Percentiles rank a stretch among this genome's conserved stretches.
These are phyloP conservation scores for Pogonomyrmex barbatus DNA, from an alignment of 1,140 invertebrate genomes.

Conservation along the genomic window DNA sequence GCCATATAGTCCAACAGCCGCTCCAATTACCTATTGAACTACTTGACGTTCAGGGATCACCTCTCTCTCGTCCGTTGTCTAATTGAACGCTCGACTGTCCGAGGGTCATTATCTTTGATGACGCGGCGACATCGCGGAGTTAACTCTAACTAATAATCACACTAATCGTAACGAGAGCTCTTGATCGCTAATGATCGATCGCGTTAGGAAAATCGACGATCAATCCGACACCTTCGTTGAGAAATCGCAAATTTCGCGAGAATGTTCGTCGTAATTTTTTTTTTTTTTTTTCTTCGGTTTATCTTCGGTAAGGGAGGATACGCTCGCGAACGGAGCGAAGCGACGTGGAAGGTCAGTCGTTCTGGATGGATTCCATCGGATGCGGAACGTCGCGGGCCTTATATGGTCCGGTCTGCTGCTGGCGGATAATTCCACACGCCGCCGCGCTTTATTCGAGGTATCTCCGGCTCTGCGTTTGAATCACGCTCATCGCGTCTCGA, in stretches of 20 bases:
- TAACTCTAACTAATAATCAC: background rate
- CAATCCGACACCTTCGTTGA: background rate
- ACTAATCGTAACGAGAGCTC: background rate
- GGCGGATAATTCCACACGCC: background rate
- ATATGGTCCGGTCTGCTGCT: conserved; percentile 46
- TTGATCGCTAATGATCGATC: background rate
- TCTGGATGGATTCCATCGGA: conserved; percentile 53
- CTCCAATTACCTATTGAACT: conserved; percentile 64
- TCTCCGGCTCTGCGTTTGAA: background rate
- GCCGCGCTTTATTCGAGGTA: conserved; percentile 17
- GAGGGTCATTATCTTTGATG: background rate
- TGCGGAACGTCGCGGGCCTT: conserved; percentile 52
- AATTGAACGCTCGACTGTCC: background rate
- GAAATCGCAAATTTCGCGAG: background rate
- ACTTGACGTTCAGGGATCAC: conserved; percentile 16
- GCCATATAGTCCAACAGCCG: background rate
- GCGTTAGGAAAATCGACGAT: background rate
- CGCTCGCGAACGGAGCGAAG: conserved; percentile 1
- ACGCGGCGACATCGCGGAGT: background rate
- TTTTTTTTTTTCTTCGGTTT: conserved; percentile 5
- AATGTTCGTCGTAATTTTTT: background rate
- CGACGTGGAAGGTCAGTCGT: conserved; percentile 48
- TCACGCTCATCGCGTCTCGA: background rate
- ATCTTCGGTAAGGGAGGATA: background rate
- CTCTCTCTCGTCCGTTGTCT: background rate